Conservation (phyloP, 2,113 vertebrate genomes). For the Asarcornis scutulata region DNA sequence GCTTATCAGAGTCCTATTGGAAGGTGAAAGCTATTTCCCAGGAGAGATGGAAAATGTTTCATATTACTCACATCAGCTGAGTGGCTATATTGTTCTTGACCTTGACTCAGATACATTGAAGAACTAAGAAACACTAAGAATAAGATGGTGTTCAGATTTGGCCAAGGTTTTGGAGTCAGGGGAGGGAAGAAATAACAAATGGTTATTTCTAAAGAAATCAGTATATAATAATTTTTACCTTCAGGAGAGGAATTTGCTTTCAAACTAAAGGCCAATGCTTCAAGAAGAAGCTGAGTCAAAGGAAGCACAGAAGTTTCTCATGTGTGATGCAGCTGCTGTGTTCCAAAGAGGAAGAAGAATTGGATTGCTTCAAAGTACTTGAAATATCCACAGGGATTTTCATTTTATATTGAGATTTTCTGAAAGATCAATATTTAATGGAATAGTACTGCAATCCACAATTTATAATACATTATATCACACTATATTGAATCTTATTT, state of each 20-base stretch:
- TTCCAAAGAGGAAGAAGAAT: constrained; percentile 28
- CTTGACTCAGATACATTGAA: constrained; percentile 7
- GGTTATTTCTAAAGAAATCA: neutral
- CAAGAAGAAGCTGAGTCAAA: constrained; percentile 3
- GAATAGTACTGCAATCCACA: constrained; percentile 10
- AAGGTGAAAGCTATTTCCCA: constrained; percentile 29
- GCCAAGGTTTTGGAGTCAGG: neutral
- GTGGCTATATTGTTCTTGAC: neutral
- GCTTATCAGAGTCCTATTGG: neutral
- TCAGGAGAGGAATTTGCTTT: constrained; percentile 17
- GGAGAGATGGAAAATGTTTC: neutral
- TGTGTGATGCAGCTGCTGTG: neutral
- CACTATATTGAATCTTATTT: neutral
- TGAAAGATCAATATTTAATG: constrained; percentile 54
- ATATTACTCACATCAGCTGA: neutral
- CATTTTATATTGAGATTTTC: constrained; percentile 49
- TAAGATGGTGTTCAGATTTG: neutral
- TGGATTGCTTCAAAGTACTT: constrained; percentile 19
- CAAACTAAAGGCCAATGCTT: neutral
- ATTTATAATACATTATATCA: constrained; percentile 22
- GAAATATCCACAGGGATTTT: constrained; percentile 29
- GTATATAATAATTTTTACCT: neutral
- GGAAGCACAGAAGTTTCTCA: neutral
- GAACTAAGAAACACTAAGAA: neutral
- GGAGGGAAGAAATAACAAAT: neutral